These are phyloP conservation scores for Paramisgurnus dabryanus DNA, from an alignment of 2,113 vertebrate genomes.

Conservation along the genomic window DNA sequence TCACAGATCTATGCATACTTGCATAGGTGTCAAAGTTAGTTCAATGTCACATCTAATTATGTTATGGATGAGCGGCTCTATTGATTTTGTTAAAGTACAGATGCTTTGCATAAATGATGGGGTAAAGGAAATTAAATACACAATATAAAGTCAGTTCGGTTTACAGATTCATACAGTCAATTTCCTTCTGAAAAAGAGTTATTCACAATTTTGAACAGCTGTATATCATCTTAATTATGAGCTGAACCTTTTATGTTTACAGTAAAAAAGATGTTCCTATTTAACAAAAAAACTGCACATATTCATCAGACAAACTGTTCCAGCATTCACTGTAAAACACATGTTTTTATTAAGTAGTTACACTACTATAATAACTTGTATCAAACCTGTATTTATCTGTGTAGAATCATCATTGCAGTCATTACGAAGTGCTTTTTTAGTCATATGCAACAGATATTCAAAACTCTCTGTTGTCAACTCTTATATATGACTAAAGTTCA, in stretches of 20 bases:
- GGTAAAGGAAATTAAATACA: neutral
- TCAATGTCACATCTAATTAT: conserved; percentile 33
- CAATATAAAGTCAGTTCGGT: neutral
- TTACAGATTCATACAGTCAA: neutral
- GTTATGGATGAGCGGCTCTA: conserved; percentile 29
- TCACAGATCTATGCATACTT: neutral
- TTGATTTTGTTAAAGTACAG: conserved; percentile 13
- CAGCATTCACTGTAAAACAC: neutral
- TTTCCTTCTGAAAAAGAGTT: too few relatives aligned
- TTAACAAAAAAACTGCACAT: too few relatives aligned
- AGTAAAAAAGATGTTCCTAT: too few relatives aligned
- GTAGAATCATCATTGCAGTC: too few relatives aligned
- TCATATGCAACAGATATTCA: too few relatives aligned
- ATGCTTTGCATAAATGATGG: conserved; percentile 28
- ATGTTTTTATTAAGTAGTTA: too few relatives aligned
- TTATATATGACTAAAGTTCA: too few relatives aligned
- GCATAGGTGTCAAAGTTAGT: conserved; percentile 15
- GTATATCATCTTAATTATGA: neutral
- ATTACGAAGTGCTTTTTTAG: too few relatives aligned
- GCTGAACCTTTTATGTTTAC: too few relatives aligned
- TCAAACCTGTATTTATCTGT: too few relatives aligned
- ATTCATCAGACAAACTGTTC: neutral
- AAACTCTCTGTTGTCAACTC: too few relatives aligned
- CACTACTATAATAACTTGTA: too few relatives aligned
- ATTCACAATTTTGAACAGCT: neutral